Base-by-base conservation (phyloP, 2,888 invertebrate genomes). In the Heliconius charithonia region DNA sequence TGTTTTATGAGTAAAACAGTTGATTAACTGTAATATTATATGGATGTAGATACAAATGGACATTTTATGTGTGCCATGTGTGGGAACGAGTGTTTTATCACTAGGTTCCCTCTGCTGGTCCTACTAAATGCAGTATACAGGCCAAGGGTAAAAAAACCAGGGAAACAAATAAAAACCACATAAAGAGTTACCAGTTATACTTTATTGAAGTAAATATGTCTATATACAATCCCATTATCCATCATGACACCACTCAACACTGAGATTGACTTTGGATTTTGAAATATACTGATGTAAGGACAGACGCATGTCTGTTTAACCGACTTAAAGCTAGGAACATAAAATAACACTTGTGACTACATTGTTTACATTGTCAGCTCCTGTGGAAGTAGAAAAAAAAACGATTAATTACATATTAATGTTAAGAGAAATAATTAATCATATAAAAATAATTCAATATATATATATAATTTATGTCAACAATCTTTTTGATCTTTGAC, bases 301-400 rank as follows among this genome's bases (percentile, higher is more conserved):
- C 75, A 79, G 80, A 82, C 65, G 12, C 19, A 59, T n/a, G 29
- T 27, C 77, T 16, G 37, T 73, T 74, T 79, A 81, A 86, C 84
- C 84, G 86, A 88, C 93, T 93, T 93, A 93, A 87, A 88, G 74
- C 89, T 91, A 91, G 82, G 82, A 85, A 86, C 85, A 86, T 83
- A 84, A 84, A 83, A 82, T 85, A 84, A 84, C 78, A 76, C 82
- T 89, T 89, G 89, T 89, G 90, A 89, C 88, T 88, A 85, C 62
- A 51, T 78, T 19, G 82, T 80, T 87, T 93, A 95, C 96, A 96
- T 96, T 81, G 96, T 96, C 87, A 96, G 92, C 90, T 96, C 96
- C 94, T 94, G 93, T 62, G 85, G 74, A 85, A 84, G 83, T n/a
- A n/a, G n/a, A n/a, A 79, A 82, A 81, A 1, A 10, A 59, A 59